These are phyloP conservation scores for Turritopsis rubra DNA, from an alignment of 30 jellyfish, hydroid and myxozoan species.

Conservation along the genomic window DNA sequence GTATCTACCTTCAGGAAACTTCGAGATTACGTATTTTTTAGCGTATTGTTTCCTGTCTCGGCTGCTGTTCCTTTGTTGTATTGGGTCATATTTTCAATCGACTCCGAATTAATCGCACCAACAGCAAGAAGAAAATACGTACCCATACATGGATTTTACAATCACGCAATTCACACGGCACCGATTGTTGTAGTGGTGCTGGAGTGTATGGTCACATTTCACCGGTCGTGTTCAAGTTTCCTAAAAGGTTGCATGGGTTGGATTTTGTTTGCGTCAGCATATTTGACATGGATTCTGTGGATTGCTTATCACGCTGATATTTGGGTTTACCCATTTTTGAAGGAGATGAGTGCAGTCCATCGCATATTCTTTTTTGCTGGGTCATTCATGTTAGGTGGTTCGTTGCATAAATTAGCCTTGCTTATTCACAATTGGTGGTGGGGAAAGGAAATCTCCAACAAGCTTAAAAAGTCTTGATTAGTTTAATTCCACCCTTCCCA, in stretches of 20 bases:
- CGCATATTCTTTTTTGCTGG: not conserved
- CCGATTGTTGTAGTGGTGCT: conserved; percentile 30
- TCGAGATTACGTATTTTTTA: conserved; percentile 44
- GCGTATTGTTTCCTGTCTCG: conserved; percentile 42
- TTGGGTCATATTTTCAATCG: conserved; percentile 56
- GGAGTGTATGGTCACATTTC: conserved; percentile 34
- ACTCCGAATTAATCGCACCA: conserved; percentile 60
- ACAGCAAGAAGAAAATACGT: conserved; percentile 30
- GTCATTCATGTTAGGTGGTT: not conserved
- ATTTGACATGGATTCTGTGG: conserved; percentile 65
- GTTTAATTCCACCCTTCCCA: no score
- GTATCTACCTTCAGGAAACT: not conserved
- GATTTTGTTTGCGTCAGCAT: conserved; percentile 33
- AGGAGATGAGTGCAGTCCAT: conserved; percentile 37
- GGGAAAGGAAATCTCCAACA: not conserved
- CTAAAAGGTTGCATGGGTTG: conserved; percentile 26
- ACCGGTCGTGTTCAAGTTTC: conserved; percentile 16
- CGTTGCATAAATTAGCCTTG: not conserved
- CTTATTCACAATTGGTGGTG: conserved; percentile 4
- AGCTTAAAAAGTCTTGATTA: not conserved
- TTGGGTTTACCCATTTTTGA: conserved; percentile 70
- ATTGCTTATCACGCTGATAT: conserved; percentile 47
- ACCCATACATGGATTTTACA: conserved; percentile 55
- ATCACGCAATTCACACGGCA: conserved; percentile 51
- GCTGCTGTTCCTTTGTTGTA: conserved; percentile 21